These are phyloP conservation scores for Babyrousa celebensis DNA, from an alignment of 2,797 vertebrate genomes.

Conservation along the genomic window DNA sequence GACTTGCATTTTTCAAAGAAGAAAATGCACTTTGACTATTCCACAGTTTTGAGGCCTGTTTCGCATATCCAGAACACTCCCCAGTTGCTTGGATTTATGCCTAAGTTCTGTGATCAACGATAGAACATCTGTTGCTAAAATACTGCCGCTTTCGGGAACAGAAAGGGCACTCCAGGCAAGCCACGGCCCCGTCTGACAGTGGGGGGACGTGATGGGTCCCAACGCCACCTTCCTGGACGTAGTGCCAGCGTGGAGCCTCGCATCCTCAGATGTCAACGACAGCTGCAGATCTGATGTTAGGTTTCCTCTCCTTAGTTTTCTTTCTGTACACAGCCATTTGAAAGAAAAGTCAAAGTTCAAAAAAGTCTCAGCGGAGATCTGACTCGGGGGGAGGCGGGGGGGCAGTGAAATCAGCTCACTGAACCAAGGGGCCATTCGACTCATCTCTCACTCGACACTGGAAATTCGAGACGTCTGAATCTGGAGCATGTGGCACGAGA, in stretches of 20 bases:
- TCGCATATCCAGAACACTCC: not conserved
- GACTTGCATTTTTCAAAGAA: slow-evolving; percentile 43
- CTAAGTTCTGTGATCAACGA: slow-evolving; percentile 15
- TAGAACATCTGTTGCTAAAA: slow-evolving; percentile 78
- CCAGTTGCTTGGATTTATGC: not conserved
- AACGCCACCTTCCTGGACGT: slow-evolving; percentile 77
- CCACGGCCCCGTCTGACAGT: slow-evolving; percentile 81
- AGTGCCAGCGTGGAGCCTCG: slow-evolving; percentile 78
- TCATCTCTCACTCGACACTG: not conserved
- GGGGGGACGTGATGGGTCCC: slow-evolving; percentile 76
- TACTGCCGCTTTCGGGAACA: slow-evolving; percentile 81
- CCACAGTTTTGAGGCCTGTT: slow-evolving; percentile 12
- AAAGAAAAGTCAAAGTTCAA: slow-evolving; percentile 9
- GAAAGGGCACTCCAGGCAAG: slow-evolving; percentile 81
- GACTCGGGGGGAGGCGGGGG: not conserved
- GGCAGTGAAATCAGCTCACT: not conserved
- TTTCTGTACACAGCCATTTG: slow-evolving; percentile 54
- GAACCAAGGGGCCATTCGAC: not conserved
- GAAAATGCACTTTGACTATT: slow-evolving; percentile 30
- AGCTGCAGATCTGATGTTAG: not conserved
- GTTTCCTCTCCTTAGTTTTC: slow-evolving; percentile 22
- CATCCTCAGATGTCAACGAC: slow-evolving; percentile 21
- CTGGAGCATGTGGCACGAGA: not conserved
- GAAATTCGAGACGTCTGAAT: not conserved
- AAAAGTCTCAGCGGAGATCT: slow-evolving; percentile 31